These are phyloP conservation scores for Ooceraea biroi DNA, from an alignment of 1,140 invertebrate genomes.

Conservation along the genomic window DNA sequence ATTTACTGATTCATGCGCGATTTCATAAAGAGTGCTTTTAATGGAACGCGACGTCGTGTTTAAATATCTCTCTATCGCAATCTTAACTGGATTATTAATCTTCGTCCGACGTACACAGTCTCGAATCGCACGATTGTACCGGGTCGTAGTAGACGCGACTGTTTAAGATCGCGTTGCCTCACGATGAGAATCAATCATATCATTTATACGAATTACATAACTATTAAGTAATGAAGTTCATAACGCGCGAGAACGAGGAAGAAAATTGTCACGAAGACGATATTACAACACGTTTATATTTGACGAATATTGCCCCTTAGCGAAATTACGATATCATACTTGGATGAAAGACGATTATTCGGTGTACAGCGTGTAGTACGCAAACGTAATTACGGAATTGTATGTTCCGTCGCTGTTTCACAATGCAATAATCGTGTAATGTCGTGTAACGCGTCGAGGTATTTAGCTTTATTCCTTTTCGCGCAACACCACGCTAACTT, in stretches of 20 bases:
- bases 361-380: too few species aligned
- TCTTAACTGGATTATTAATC: constrained; percentile 58
- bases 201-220: constrained; percentile 43
- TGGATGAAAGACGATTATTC: not conserved
- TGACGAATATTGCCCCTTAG: not conserved
- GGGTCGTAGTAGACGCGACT: constrained; percentile 29
- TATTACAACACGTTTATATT: not conserved
- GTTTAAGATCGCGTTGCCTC: constrained; percentile 52
- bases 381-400: constrained; percentile 4
- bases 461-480: constrained; percentile 30
- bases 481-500: constrained; percentile 29
- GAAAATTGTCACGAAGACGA: not conserved
- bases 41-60: constrained; percentile 29
- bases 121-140: constrained; percentile 53
- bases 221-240: constrained; percentile 23
- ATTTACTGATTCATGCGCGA: constrained; percentile 13
- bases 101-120: constrained; percentile 41
- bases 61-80: constrained; percentile 45
- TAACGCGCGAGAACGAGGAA: constrained; percentile 1
- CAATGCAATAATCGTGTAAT: constrained; percentile 14
- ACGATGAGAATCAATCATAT: constrained; percentile 55
- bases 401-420: not conserved
- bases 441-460: constrained; percentile 28
- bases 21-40: constrained; percentile 44
- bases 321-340: not conserved